Conservation (phyloP, 2,888 invertebrate species). For the Oligia latruncula region DNA sequence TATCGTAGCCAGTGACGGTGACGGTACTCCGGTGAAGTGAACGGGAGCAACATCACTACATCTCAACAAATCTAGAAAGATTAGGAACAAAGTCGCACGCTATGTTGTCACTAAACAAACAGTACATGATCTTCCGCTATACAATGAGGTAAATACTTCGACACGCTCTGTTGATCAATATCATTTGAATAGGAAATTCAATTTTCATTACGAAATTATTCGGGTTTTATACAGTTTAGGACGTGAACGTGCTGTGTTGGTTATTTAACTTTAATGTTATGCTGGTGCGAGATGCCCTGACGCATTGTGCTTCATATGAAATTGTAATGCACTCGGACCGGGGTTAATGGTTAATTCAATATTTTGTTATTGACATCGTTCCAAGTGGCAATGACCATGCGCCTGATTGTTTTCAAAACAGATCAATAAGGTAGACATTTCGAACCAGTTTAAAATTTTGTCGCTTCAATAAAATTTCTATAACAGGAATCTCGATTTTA, state of each 20-base stretch:
- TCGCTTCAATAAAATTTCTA: slow-evolving; percentile 20
- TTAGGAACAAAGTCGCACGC: slow-evolving; percentile 82
- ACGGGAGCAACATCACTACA: slow-evolving; percentile 69
- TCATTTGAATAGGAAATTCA: slow-evolving; percentile 37
- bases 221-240: slow-evolving; percentile 33
- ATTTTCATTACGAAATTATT: slow-evolving; percentile 35
- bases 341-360: slow-evolving; percentile 81
- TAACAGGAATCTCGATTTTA: slow-evolving; percentile 16
- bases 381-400: slow-evolving; percentile 75
- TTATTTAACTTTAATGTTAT: slow-evolving; percentile 59
- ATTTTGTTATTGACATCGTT: slow-evolving; percentile 79
- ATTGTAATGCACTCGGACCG: slow-evolving; percentile 78
- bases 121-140: slow-evolving; percentile 31
- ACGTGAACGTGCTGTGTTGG: slow-evolving; percentile 36
- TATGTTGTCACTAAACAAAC: slow-evolving; percentile 59
- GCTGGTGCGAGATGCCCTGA: slow-evolving; percentile 67
- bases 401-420: slow-evolving; percentile 61
- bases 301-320: slow-evolving; percentile 78
- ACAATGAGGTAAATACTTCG: slow-evolving; percentile 26
- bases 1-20: slow-evolving; percentile 75
- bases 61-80: slow-evolving; percentile 59
- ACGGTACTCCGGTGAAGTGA: slow-evolving; percentile 66
- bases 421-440: slow-evolving; percentile 37
- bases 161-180: slow-evolving; percentile 31
- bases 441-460: slow-evolving; percentile 19